Evolutionary conservation across 2,113 vertebrate genomes (phyloP).

Genomic region (Anarrhichthys ocellatus): DNA sequence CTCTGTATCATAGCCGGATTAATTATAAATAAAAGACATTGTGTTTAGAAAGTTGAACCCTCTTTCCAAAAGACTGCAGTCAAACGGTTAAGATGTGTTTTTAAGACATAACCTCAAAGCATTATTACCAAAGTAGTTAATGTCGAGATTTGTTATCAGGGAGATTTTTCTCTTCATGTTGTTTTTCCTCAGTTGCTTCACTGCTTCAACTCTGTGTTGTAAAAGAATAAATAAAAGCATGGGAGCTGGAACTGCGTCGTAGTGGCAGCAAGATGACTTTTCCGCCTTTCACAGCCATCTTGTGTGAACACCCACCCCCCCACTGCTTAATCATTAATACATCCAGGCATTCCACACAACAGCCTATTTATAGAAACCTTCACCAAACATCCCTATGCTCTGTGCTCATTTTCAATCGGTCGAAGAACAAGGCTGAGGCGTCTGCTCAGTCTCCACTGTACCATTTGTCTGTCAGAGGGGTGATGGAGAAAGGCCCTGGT

Average conservation of each 20-base stretch:
- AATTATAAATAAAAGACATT: background rate
- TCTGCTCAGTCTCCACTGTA: conserved; percentile 10
- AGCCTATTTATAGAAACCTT: conserved; percentile 79
- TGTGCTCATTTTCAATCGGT: conserved; percentile 61
- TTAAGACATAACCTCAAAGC: background rate
- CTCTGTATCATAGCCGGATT: background rate
- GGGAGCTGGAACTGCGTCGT: background rate
- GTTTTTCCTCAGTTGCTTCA: background rate
- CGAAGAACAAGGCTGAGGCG: conserved; percentile 46
- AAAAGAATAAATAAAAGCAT: background rate
- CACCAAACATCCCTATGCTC: conserved; percentile 56
- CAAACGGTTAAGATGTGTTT: background rate
- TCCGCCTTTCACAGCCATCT: conserved; percentile 30
- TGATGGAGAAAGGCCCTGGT: conserved; percentile 7
- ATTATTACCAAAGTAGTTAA: background rate
- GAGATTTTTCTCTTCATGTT: background rate
- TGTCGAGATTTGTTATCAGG: background rate
- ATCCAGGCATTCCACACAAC: conserved; percentile 68
- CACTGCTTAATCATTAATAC: conserved; percentile 78
- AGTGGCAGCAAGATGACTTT: conserved; percentile 31
- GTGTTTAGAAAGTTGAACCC: background rate
- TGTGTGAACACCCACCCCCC: conserved; percentile 22
- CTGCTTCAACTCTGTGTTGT: background rate
- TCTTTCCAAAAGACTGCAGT: background rate
- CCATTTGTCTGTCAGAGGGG: conserved; percentile 21